Evolutionary conservation across 2,797 vertebrate genomes (phyloP).

Genomic region (Chaunax sp.): DNA sequence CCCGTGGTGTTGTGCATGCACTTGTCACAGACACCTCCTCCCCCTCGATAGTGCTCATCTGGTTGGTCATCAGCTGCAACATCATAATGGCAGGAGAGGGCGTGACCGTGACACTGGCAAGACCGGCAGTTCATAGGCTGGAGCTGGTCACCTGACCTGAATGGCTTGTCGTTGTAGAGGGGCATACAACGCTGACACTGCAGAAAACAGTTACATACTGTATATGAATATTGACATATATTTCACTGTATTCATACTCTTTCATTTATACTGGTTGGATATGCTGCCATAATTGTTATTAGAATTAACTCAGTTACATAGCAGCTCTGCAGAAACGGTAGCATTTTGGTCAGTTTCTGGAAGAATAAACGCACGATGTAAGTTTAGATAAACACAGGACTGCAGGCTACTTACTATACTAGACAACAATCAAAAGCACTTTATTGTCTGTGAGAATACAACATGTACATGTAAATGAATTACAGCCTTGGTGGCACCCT

Average conservation of each 20-base stretch:
- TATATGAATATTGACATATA: not conserved
- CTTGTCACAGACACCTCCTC: conserved; percentile 90
- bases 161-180: conserved; percentile 93
- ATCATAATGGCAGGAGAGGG: conserved; percentile 90
- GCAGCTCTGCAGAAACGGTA: not conserved
- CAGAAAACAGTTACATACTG: conserved; percentile 30
- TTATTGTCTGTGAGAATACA: not conserved
- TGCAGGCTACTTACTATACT: not conserved
- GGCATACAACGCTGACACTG: conserved; percentile 90
- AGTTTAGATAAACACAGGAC: too few relatives aligned
- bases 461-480: not conserved
- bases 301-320: not conserved
- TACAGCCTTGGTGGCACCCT: not conserved
- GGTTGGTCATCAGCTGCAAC: conserved; percentile 84
- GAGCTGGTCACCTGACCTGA: conserved; percentile 87
- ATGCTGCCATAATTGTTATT: not conserved
- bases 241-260: not conserved
- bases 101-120: conserved; percentile 88
- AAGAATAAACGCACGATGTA: too few relatives aligned
- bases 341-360: not conserved
- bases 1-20: conserved; percentile 91
- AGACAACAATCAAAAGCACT: conserved; percentile 1
- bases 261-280: not conserved
- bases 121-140: conserved; percentile 88
- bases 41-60: conserved; percentile 84